These are phyloP conservation scores for Ceyx cyanopectus DNA, from an alignment of 2,113 vertebrate species.

Conservation along the genomic window DNA sequence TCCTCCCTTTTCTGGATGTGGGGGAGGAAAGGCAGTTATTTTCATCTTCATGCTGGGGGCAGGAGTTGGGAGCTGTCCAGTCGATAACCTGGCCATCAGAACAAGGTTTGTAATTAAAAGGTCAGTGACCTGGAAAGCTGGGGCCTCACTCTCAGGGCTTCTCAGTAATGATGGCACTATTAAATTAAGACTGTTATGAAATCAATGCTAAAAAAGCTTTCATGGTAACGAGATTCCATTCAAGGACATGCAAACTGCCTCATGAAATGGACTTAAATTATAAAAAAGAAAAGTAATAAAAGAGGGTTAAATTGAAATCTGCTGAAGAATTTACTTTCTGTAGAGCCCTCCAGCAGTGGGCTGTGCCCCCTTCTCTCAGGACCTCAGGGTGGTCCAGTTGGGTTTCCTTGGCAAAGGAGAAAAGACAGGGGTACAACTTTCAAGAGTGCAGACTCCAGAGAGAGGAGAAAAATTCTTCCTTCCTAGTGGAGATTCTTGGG, in stretches of 20 bases:
- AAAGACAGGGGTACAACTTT: neutral
- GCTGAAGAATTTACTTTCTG: constrained; percentile 69
- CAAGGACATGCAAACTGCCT: constrained; percentile 84
- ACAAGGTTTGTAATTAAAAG: constrained; percentile 91
- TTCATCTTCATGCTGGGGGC: constrained; percentile 76
- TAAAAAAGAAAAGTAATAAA: constrained; percentile 79
- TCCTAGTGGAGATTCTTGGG: neutral
- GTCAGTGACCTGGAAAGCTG: constrained; percentile 87
- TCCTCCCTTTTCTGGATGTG: constrained; percentile 69
- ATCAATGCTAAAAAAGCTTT: constrained; percentile 90
- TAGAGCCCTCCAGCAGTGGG: constrained; percentile 40
- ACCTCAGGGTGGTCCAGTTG: constrained; percentile 33
- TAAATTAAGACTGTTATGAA: constrained; percentile 91
- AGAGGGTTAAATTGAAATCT: constrained; percentile 74
- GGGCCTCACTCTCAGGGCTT: constrained; percentile 82
- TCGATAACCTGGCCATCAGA: constrained; percentile 88
- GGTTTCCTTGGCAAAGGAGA: constrained; percentile 39
- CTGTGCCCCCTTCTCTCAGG: constrained; percentile 29
- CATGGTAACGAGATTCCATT: constrained; percentile 86
- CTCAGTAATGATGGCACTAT: constrained; percentile 84
- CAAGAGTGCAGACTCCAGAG: constrained; percentile 1
- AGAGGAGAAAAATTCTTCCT: neutral
- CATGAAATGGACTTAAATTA: constrained; percentile 80
- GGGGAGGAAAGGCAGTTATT: constrained; percentile 77
- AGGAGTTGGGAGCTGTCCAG: constrained; percentile 82